Evolutionary conservation across 2,113 vertebrate species (phyloP).

Genomic region (Mormyrus lacerda): DNA sequence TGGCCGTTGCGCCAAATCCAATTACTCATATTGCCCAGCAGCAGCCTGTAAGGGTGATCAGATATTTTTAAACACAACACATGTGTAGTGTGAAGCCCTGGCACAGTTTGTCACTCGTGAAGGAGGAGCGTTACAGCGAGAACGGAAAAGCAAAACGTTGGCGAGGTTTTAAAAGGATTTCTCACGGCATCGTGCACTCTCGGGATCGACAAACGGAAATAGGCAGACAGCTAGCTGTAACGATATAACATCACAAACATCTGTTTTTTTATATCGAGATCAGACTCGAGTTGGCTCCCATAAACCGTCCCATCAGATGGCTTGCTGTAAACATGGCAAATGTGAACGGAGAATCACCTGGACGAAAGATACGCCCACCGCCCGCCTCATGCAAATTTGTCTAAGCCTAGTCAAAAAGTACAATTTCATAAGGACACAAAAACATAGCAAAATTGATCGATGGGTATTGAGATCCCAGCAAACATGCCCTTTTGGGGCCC

Average conservation of each 20-base stretch:
- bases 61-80: conserved; percentile 3
- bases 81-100: not conserved
- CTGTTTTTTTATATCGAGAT: not conserved
- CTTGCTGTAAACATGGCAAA: not conserved
- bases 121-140: not conserved
- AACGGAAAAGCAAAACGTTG: not conserved
- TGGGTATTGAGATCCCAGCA: not conserved
- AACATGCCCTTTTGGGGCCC: too few relatives aligned
- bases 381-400: not conserved
- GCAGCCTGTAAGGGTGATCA: not conserved
- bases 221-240: not conserved
- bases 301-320: not conserved
- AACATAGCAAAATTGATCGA: not conserved
- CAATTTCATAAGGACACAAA: not conserved
- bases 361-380: not conserved
- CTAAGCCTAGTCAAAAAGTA: not conserved
- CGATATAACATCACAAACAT: not conserved
- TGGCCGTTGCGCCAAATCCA: not conserved
- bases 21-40: not conserved
- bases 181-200: not conserved
- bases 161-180: not conserved
- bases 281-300: not conserved
- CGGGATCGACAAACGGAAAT: not conserved
- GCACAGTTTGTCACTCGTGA: not conserved
- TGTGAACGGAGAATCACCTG: not conserved